These are phyloP conservation scores for Manis pentadactyla DNA, from an alignment of 2,797 vertebrate species.

Conservation along the genomic window DNA sequence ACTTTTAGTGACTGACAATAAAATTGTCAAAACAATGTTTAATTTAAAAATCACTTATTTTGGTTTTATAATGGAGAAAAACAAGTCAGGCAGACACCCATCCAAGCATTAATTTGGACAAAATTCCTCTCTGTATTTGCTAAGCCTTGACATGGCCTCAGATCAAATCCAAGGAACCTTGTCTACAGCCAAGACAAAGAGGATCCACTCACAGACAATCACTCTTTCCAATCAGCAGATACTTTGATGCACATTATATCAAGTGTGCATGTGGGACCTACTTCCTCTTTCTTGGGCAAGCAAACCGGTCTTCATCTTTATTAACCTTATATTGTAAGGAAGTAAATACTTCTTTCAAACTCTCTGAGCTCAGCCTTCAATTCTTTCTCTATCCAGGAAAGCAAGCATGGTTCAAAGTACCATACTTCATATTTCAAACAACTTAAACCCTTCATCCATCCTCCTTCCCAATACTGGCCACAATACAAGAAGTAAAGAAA, in stretches of 20 bases:
- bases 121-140: not conserved
- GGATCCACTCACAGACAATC: not conserved
- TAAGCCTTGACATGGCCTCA: not conserved
- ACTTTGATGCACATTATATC: not conserved
- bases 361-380: not conserved
- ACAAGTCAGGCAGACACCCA: not conserved
- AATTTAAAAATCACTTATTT: slow-evolving; percentile 37
- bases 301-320: not conserved
- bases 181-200: not conserved
- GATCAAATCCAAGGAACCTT: not conserved
- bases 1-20: not conserved
- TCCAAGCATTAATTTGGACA: not conserved
- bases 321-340: not conserved
- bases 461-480: not conserved
- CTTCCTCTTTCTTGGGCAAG: not conserved
- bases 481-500: not conserved
- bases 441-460: not conserved
- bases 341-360: not conserved
- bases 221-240: not conserved
- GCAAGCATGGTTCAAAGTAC: not conserved
- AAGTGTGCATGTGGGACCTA: not conserved
- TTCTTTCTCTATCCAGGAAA: not conserved
- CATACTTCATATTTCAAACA: not conserved
- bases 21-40: not conserved
- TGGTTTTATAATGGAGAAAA: not conserved